Base-by-base conservation (phyloP, 37 sponge, comb jelly and placozoan species). In the Oopsacas minuta region DNA sequence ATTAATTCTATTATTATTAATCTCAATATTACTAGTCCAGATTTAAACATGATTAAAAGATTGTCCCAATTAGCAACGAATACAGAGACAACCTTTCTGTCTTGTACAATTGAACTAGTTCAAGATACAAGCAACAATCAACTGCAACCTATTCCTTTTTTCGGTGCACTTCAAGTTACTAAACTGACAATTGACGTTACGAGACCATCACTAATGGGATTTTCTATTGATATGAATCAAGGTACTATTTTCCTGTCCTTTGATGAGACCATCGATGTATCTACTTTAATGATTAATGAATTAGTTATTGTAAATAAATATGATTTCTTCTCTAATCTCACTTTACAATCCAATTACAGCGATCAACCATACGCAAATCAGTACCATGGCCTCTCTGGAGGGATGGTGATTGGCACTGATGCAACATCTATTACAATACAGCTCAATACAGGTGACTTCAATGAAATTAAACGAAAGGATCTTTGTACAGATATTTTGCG, bases 11-110 rank as follows among this genome's bases (percentile, higher is more conserved):
- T 90, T 38, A 53, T 51, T 8, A 86, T 91, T 10, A 8, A 86
- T 0, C 20, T 94, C 3, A 38, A 88, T 1, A 75, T 94, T 0
- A 85, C 88, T 35, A 25, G 3, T 32, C 52, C 81, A 36, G 96
- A 95, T 82, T 81, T 91, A 22, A 91, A 95, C 87, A 88, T 39
- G 22, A 86, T 95, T 37, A 95, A 95, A 53, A 34, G 85, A 12
- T 81, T 92, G 8, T 25, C 94, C 0, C 49, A 37, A 1, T 85
- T 91, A 49, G 94, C 86, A 46, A 37, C 83, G 69, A 88, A 83
- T 0, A 36, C 1, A 0, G 82, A 53, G 25, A 88, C 81, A 7
- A 88, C 90, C 15, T 88, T 52, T 42, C 84, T 94, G 0, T 52
- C 84, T 34, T 36, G 34, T 34, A 69, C 85, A 0, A 37, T 49